Percentiles rank a stretch among this genome's conserved stretches.
Conservation (phyloP, 2,888 invertebrate species). For the Cepaea hortensis region DNA sequence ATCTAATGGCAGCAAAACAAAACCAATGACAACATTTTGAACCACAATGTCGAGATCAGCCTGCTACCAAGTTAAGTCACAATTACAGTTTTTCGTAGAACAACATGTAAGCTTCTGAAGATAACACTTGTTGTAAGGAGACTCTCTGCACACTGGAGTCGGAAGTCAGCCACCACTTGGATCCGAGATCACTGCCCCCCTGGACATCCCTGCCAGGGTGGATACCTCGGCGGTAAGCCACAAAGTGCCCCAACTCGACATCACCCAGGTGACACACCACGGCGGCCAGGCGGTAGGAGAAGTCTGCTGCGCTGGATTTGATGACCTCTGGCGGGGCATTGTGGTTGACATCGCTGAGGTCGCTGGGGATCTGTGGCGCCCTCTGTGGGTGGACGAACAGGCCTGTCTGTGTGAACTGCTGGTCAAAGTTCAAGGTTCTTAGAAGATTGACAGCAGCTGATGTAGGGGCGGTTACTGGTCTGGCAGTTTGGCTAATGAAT, state of each 20-base stretch:
- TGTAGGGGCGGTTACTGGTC: constrained; percentile 44
- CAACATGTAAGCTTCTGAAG: constrained; percentile 91
- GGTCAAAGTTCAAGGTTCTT: constrained; percentile 72
- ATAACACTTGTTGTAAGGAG: constrained; percentile 87
- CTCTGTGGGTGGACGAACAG: constrained; percentile 58
- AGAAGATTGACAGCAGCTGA: constrained; percentile 71
- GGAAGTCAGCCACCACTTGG: constrained; percentile 90
- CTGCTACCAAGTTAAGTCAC: too few species aligned
- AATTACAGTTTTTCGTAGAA: constrained; percentile 85
- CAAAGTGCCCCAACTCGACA: constrained; percentile 93
- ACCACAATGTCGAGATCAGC: too few species aligned
- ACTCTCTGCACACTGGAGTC: constrained; percentile 90
- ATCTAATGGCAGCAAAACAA: too few species aligned
- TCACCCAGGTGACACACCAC: constrained; percentile 94
- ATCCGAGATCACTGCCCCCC: constrained; percentile 59
- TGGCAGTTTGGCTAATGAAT: constrained; percentile 13
- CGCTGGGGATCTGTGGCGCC: constrained; percentile 47
- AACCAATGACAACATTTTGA: too few species aligned
- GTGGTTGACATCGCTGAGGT: constrained; percentile 56
- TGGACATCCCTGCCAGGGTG: constrained; percentile 47
- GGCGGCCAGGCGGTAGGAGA: constrained; percentile 86
- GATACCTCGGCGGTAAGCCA: constrained; percentile 87
- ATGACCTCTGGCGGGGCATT: constrained; percentile 51
- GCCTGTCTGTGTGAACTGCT: constrained; percentile 65
- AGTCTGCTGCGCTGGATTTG: constrained; percentile 70